These are phyloP conservation scores for Apeltes quadracus DNA, from an alignment of 2,113 vertebrate species.

Conservation along the genomic window DNA sequence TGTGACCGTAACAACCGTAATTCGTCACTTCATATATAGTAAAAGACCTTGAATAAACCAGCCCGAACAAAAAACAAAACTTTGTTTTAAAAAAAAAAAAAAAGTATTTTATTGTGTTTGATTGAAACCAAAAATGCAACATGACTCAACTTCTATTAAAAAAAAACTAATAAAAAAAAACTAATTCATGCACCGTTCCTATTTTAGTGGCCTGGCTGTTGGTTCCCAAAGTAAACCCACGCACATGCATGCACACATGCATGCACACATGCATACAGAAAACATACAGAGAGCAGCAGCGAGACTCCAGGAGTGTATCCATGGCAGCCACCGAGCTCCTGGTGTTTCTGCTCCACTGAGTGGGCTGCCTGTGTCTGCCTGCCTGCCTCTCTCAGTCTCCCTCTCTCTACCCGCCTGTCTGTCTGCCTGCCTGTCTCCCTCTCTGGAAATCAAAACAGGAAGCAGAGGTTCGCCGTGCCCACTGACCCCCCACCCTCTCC, in stretches of 20 bases:
- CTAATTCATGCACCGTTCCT: slow-evolving; percentile 13
- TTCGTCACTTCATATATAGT: not conserved
- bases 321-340: slow-evolving; percentile 72
- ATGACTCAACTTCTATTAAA: not conserved
- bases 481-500: slow-evolving; percentile 40
- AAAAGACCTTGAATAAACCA: not conserved
- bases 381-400: slow-evolving; percentile 23
- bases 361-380: slow-evolving; percentile 61
- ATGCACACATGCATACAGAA: slow-evolving; percentile 30
- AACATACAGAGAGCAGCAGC: slow-evolving; percentile 54
- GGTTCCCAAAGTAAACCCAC: slow-evolving; percentile 45
- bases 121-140: slow-evolving; percentile 1
- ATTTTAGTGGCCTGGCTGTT: slow-evolving; percentile 13
- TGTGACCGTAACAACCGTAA: not conserved
- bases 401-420: slow-evolving; percentile 24
- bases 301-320: slow-evolving; percentile 70
- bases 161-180: too few species aligned
- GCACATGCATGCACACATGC: slow-evolving; percentile 43
- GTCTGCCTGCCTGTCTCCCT: slow-evolving; percentile 41
- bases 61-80: not conserved
- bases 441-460: slow-evolving; percentile 69
- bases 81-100: not conserved
- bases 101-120: not conserved
- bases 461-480: slow-evolving; percentile 54
- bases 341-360: slow-evolving; percentile 70